A percentile compares a stretch with the other conserved stretches of the same genome.
Conservation (phyloP, 2,113 vertebrate species). For the Dicaeum eximium region DNA sequence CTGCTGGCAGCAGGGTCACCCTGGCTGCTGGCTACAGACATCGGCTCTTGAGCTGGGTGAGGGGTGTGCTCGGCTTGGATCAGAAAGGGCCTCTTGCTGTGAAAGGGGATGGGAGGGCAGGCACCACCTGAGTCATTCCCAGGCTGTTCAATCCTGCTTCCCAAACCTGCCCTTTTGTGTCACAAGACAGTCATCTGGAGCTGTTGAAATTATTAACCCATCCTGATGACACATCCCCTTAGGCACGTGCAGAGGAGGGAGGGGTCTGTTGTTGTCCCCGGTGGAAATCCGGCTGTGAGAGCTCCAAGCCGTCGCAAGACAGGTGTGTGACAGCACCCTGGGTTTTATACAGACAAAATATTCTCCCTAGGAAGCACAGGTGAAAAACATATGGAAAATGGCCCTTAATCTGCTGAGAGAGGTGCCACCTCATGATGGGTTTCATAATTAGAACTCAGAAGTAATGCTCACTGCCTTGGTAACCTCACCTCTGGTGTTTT, state of each 20-base stretch:
- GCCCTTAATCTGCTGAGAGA: background rate
- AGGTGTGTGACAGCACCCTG: background rate
- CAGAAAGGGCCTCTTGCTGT: background rate
- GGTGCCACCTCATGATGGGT: background rate
- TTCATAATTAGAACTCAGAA: background rate
- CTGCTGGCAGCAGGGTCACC: background rate
- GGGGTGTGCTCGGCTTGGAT: background rate
- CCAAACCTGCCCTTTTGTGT: background rate
- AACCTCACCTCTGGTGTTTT: background rate
- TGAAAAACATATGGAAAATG: background rate
- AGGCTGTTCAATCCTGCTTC: background rate
- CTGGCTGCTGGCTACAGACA: background rate
- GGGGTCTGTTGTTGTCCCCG: accelerated
- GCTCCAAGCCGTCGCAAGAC: background rate
- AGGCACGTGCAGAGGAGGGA: background rate
- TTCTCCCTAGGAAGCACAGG: background rate
- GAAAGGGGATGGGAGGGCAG: background rate
- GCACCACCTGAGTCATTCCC: background rate
- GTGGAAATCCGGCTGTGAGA: background rate
- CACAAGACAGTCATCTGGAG: background rate
- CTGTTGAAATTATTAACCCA: background rate
- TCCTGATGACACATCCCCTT: background rate
- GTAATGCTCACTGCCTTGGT: background rate
- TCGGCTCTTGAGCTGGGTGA: background rate
- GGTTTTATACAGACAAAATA: background rate